Conservation (phyloP, 2,113 vertebrate species). For the Pogonocichla stellata region DNA sequence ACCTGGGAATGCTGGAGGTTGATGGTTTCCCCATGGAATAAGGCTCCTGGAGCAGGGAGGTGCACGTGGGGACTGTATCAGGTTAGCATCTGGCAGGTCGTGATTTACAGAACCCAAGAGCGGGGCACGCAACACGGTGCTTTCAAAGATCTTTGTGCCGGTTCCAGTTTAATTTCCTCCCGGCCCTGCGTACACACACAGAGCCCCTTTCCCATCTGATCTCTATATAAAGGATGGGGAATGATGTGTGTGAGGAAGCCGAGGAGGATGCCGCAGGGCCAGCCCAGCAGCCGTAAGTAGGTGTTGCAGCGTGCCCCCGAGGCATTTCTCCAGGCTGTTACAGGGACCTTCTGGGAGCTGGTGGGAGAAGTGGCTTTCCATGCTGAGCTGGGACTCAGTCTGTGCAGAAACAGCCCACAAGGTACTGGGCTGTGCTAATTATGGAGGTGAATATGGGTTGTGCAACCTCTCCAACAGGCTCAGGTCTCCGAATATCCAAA, state of each 20-base stretch:
- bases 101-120: not conserved
- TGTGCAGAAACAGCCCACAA: not conserved
- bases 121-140: not conserved
- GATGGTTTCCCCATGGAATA: not conserved
- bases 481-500: not conserved
- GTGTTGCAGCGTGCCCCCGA: not conserved
- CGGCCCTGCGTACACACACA: not conserved
- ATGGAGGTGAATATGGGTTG: conserved; percentile 33
- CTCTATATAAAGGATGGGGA: not conserved
- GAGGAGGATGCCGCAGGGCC: not conserved
- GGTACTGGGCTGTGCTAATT: not conserved
- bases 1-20: conserved; percentile 53
- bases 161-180: conserved; percentile 59
- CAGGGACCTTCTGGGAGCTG: not conserved
- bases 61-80: not conserved
- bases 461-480: not conserved
- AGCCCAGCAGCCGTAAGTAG: not conserved
- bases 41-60: not conserved
- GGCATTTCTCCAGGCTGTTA: not conserved
- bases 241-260: not conserved
- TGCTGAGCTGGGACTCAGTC: not conserved
- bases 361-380: conserved; percentile 9
- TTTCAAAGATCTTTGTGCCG: conserved; percentile 29
- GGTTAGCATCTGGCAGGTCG: not conserved
- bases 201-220: conserved; percentile 1